A percentile compares a stretch with the other conserved stretches of the same genome.
Evolutionary conservation across 1,140 invertebrate species (phyloP).

Genomic region (Temnothorax nylanderi): DNA sequence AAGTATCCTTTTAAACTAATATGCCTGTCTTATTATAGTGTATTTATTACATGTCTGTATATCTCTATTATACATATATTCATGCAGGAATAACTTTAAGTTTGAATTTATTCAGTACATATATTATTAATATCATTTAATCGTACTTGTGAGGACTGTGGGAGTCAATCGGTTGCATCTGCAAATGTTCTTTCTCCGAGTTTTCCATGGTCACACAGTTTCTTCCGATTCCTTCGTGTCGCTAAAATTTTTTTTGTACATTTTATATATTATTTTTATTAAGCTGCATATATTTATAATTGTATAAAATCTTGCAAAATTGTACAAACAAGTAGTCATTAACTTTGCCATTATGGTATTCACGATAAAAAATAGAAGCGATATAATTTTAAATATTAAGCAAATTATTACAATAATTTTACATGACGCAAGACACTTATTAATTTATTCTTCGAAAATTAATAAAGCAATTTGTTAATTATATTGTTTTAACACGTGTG

Average conservation of each 20-base stretch:
- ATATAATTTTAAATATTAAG: slow-evolving; percentile 18
- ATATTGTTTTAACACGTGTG: background rate
- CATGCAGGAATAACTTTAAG: background rate
- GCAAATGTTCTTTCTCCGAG: slow-evolving; percentile 77
- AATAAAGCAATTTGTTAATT: background rate
- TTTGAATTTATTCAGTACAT: background rate
- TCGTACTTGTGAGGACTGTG: slow-evolving; percentile 77
- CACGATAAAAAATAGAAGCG: background rate
- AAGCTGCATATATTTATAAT: background rate
- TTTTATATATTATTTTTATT: background rate
- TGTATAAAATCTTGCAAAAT: background rate
- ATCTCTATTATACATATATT: background rate
- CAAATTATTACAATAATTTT: slow-evolving; percentile 6
- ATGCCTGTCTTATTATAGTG: background rate
- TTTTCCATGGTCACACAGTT: slow-evolving; percentile 70
- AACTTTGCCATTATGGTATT: background rate
- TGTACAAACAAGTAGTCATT: background rate
- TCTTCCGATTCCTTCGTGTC: slow-evolving; percentile 5
- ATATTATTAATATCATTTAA: slow-evolving; percentile 5
- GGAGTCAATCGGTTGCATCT: slow-evolving; percentile 76
- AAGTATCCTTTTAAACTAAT: background rate
- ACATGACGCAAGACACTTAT: background rate
- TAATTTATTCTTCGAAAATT: background rate
- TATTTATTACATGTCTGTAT: background rate
- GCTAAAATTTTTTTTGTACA: slow-evolving; percentile 12